These are phyloP conservation scores for Acrobasis repandana DNA, from an alignment of 2,888 invertebrate species.

Conservation along the genomic window DNA sequence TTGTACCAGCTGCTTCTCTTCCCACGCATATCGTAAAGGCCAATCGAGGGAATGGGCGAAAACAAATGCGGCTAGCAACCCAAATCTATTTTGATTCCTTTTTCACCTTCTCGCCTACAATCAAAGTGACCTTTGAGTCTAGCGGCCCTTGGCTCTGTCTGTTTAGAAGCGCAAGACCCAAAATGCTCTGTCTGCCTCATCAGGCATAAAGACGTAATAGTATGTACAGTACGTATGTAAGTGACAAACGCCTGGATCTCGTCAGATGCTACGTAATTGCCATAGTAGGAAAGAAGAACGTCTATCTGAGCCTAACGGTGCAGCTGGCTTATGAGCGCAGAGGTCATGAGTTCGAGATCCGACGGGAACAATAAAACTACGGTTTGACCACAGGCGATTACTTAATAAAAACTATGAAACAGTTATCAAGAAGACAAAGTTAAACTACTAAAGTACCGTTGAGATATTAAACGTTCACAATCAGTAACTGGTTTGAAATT, in stretches of 20 bases:
- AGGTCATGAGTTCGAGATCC: constrained; percentile 44
- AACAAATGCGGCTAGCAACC: no score
- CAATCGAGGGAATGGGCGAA: no score
- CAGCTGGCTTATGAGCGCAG: constrained; percentile 43
- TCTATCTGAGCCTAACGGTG: constrained; percentile 41
- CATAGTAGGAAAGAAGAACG: constrained; percentile 24
- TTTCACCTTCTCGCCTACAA: no score
- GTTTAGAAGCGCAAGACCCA: no score
- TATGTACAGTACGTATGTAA: background rate
- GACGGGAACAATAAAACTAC: constrained; percentile 24
- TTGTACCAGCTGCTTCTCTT: no score
- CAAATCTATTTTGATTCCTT: no score
- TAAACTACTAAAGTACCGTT: constrained; percentile 28
- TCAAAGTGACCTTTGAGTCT: no score
- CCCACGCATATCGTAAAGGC: no score
- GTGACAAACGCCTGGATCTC: background rate
- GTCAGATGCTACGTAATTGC: constrained; percentile 18
- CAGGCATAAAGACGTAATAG: no score
- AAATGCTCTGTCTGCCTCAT: no score
- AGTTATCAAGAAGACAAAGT: constrained; percentile 24
- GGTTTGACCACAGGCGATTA: constrained; percentile 20
- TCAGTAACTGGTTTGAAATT: constrained; percentile 42
- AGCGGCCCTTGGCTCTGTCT: no score
- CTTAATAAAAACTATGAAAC: constrained; percentile 22
- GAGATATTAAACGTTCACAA: constrained; percentile 29